Base-by-base conservation (phyloP, 1,140 invertebrate genomes). In the Akabosia matsudoensis region DNA sequence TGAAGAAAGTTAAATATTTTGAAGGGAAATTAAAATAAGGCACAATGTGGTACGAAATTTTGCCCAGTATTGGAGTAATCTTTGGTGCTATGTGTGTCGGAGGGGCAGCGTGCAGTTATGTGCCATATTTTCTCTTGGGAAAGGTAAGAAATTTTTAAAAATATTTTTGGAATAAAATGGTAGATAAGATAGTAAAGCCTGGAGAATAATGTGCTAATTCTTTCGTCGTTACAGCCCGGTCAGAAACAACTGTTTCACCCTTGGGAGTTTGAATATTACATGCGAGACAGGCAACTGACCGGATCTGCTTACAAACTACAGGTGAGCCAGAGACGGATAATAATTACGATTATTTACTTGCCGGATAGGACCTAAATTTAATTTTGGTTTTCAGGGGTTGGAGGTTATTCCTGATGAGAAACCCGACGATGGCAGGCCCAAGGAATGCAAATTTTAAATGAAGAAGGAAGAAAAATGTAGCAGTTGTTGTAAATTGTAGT, bases 31-130 rank as follows among this genome's bases (percentile, higher is more conserved):
- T 30, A 67, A 13, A 24, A 67, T 74, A 34, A 61, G 13, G 30
- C 45, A 76, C 45, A 75, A 80, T 80, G 79, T 80, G 79, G 79
- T 80, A 52, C 31, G 79, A 80, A 75, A 77, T 80, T 28, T 70
- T 80, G 26, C 79, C 79, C 26, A 45, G 37, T 51, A 51, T 76
- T n/a, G 73, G 73, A 0, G 70, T 79, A 14, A 80, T 80, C 33
- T 73, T 77, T 13, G 61, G 10, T 18, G 61, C 73, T 1, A 75
- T 80, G 77, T 33, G 26, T 26, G 26, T 81, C 28, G 79, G 75
- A 72, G 10, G 64, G 1, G 33, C 22, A 2, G 77, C 33, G 14
- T 51, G 67, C 0, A n/a, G 24, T 7, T 37, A 24, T 61, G 33
- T 75, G 26, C 70, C 73, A 28, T 24, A 33, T 0, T 28, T 79